Evolutionary conservation across 2,113 vertebrate species (phyloP), one percentile per base, ranked within the genome.

Genomic region (Tringa solitaria): DNA sequence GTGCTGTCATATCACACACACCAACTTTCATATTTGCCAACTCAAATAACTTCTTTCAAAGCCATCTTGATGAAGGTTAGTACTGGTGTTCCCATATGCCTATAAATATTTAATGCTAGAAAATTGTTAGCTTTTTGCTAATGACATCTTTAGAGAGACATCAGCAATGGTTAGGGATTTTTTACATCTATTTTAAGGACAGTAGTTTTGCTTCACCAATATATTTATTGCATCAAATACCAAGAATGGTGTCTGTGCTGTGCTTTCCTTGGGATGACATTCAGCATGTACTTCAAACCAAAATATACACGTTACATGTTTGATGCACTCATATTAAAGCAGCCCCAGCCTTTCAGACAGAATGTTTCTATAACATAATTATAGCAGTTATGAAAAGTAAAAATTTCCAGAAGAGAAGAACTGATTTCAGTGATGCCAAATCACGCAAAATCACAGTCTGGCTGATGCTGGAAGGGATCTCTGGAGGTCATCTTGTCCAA

Each of bases 21-120:
- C 32, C 11, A 76, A 39, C 60, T 72, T 84, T 69, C 45, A 59
- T 28, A 89, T 67, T 83, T 95, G 21, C 81, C 43, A 50, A 53
- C 78, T 86, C 65, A 90, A 78, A 85, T 78, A 91, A 72, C 20
- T 37, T 89, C 28, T 61, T 91, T 76, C 39, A 91, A 94, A 95
- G 56, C 20, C 27, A n/a, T 65, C n/a, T 60, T 80, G 67, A 64
- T 77, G 64, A 81, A 1, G 43, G 64, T 8, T 35, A 72, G 51
- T 75, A 54, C 8, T 72, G 37, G 65, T 90, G 61, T 45, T 95
- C 35, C 72, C 45, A 57, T 50, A 57, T 43, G 24, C 37, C 68
- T 78, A 60, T 84, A 69, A 85, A 89, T 91, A 91, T 73, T 85
- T 65, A 53, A 53, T 0, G 0, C 43, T 43, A 81, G 27, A 74